These are phyloP conservation scores for Pseudorasbora parva DNA, from an alignment of 2,113 vertebrate species.

Conservation along the genomic window DNA sequence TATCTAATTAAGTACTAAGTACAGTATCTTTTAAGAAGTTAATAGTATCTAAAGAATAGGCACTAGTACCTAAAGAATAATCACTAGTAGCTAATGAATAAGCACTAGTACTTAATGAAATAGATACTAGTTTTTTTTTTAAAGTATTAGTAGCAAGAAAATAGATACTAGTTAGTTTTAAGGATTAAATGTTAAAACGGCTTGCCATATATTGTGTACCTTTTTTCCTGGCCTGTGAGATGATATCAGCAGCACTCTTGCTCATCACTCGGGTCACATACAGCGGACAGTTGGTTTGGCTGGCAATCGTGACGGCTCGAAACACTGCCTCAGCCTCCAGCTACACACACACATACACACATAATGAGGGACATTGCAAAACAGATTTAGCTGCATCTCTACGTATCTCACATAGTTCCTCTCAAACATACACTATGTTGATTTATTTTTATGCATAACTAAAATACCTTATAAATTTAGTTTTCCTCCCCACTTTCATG, in stretches of 20 bases:
- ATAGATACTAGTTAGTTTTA: too few relatives aligned
- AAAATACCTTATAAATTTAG: not conserved
- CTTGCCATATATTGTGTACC: slow-evolving; percentile 69
- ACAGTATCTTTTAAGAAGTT: too few relatives aligned
- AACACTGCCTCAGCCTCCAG: slow-evolving; percentile 98
- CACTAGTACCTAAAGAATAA: too few relatives aligned
- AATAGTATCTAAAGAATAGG: too few relatives aligned
- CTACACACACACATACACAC: slow-evolving; percentile 66
- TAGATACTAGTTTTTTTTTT: too few relatives aligned
- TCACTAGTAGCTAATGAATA: too few relatives aligned
- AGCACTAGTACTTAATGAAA: too few relatives aligned
- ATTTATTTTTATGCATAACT: not conserved
- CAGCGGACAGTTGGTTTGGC: slow-evolving; percentile 97
- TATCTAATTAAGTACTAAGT: too few relatives aligned
- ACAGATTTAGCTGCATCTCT: not conserved
- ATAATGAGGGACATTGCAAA: too few relatives aligned
- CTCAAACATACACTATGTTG: not conserved
- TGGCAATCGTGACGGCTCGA: slow-evolving; percentile 94
- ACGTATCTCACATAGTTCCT: too few relatives aligned
- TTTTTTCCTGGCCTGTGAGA: slow-evolving; percentile 96
- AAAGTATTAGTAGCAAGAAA: too few relatives aligned
- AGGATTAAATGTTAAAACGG: too few relatives aligned
- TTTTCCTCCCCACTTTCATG: not conserved
- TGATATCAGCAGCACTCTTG: slow-evolving; percentile 96
- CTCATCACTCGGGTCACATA: slow-evolving; percentile 98